Evolutionary conservation across 2,797 vertebrate genomes (phyloP).

Genomic region (Sparidentex hasta): DNA sequence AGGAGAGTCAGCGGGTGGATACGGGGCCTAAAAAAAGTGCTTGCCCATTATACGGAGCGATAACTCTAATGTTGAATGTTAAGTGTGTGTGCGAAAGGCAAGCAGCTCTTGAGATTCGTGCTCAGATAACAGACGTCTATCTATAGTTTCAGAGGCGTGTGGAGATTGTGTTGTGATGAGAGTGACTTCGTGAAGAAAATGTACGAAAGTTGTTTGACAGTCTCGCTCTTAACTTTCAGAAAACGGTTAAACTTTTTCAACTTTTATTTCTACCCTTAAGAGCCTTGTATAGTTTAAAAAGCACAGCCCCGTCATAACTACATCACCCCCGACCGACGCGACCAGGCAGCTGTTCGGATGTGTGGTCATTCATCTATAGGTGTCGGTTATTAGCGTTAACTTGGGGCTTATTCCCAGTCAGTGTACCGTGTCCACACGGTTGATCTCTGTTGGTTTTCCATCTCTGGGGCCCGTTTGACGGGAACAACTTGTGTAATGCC

Average conservation of each 20-base stretch:
- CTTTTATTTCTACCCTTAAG: constrained; percentile 14
- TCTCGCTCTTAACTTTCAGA: constrained; percentile 28
- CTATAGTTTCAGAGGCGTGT: constrained; percentile 50
- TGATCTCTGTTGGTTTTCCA: constrained; percentile 73
- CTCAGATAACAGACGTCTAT: constrained; percentile 57
- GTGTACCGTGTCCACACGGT: constrained; percentile 54
- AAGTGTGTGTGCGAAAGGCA: constrained; percentile 31
- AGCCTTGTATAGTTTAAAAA: background rate
- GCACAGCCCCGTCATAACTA: constrained; percentile 21
- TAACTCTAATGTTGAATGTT: constrained; percentile 66
- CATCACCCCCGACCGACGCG: constrained; percentile 26
- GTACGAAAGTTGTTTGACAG: constrained; percentile 1
- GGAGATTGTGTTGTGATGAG: constrained; percentile 11
- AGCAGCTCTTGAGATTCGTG: constrained; percentile 52
- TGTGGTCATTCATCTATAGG: constrained; percentile 45
- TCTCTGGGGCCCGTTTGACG: constrained; percentile 70
- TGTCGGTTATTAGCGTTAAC: constrained; percentile 54
- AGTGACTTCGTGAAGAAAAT: constrained; percentile 21
- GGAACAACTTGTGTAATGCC: constrained; percentile 74
- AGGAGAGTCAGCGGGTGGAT: constrained; percentile 64
- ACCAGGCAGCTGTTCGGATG: constrained; percentile 17
- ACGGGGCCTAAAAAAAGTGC: constrained; percentile 60
- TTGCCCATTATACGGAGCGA: constrained; percentile 74
- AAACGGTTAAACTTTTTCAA: background rate
- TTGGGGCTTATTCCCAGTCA: constrained; percentile 52